These are phyloP conservation scores for Chlorodrepanis virens DNA, from an alignment of 2,113 vertebrate genomes.

Conservation along the genomic window DNA sequence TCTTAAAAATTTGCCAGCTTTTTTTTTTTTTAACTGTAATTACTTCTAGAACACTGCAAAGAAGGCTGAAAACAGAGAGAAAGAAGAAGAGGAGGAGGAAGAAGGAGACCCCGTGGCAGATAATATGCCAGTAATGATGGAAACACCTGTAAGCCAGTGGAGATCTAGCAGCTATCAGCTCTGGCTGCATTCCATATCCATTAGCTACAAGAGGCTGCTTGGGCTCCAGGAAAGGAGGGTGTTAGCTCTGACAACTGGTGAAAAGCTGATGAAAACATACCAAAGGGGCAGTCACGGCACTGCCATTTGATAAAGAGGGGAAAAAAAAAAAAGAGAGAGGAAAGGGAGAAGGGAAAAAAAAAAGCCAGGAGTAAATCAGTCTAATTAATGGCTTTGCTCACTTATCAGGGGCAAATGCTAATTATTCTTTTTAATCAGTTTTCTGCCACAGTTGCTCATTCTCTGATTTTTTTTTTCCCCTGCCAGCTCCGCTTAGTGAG, in stretches of 20 bases:
- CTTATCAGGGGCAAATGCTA: constrained; percentile 83
- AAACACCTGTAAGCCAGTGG: constrained; percentile 72
- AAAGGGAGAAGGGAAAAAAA: not conserved
- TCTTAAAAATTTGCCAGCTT: constrained; percentile 26
- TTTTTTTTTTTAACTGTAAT: constrained; percentile 44
- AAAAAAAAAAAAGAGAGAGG: not conserved
- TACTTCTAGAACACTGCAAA: constrained; percentile 46
- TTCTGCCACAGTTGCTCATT: constrained; percentile 73
- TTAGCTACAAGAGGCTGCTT: constrained; percentile 64
- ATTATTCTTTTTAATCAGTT: constrained; percentile 86
- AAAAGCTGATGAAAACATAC: constrained; percentile 73
- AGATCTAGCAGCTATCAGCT: constrained; percentile 68
- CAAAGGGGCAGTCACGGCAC: constrained; percentile 57
- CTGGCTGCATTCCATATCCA: constrained; percentile 72
- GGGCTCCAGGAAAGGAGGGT: constrained; percentile 62
- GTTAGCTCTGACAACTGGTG: constrained; percentile 67
- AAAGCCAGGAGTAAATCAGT: constrained; percentile 70
- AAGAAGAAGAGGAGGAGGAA: not conserved
- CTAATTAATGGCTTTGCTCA: constrained; percentile 80
- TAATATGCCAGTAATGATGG: constrained; percentile 55
- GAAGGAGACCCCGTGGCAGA: constrained; percentile 36
- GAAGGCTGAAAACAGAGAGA: constrained; percentile 1
- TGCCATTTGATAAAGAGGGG: constrained; percentile 60
- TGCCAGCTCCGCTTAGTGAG: constrained; percentile 33
- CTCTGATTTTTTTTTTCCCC: not conserved